These are phyloP conservation scores for Enteromius afrohamiltoni DNA, from an alignment of 2,797 vertebrate species.

Conservation along the genomic window DNA sequence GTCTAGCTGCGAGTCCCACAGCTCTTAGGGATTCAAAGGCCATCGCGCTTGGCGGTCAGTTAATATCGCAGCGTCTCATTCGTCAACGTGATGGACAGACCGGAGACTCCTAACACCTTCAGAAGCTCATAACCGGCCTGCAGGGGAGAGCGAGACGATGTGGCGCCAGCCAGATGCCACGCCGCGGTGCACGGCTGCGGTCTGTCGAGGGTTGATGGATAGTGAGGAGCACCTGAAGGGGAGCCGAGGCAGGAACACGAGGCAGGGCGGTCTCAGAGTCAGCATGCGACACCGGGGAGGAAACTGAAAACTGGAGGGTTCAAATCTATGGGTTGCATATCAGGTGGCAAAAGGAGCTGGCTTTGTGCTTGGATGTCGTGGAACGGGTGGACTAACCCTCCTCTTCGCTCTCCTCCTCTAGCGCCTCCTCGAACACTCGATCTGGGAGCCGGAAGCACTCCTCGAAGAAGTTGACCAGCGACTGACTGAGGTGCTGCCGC, in stretches of 20 bases:
- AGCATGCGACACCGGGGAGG: conserved; percentile 49
- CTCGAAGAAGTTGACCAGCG: conserved; percentile 92
- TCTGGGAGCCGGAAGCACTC: conserved; percentile 93
- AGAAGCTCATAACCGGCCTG: conserved; percentile 35
- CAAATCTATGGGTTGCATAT: conserved; percentile 67
- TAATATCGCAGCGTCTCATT: conserved; percentile 60
- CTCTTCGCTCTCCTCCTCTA: conserved; percentile 87
- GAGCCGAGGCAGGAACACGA: conserved; percentile 38
- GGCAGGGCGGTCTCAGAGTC: conserved; percentile 45
- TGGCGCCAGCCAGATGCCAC: conserved; percentile 31
- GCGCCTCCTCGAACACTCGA: conserved; percentile 76
- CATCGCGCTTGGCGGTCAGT: conserved; percentile 46
- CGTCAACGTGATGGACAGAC: conserved; percentile 54
- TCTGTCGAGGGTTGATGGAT: conserved; percentile 3
- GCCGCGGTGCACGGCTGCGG: conserved; percentile 17
- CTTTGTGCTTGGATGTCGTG: conserved; percentile 68
- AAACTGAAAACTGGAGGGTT: conserved; percentile 24
- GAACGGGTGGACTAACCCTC: conserved; percentile 83
- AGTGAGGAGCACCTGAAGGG: conserved; percentile 53
- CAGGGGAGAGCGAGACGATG: conserved; percentile 37
- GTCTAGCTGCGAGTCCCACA: conserved; percentile 52
- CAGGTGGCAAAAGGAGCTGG: conserved; percentile 63
- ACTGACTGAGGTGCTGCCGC: conserved; percentile 89
- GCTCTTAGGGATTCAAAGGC: conserved; percentile 45
- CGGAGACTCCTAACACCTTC: conserved; percentile 51